Evolutionary conservation across 2,113 vertebrate genomes (phyloP).

Genomic region (Tympanuchus pallidicinctus): DNA sequence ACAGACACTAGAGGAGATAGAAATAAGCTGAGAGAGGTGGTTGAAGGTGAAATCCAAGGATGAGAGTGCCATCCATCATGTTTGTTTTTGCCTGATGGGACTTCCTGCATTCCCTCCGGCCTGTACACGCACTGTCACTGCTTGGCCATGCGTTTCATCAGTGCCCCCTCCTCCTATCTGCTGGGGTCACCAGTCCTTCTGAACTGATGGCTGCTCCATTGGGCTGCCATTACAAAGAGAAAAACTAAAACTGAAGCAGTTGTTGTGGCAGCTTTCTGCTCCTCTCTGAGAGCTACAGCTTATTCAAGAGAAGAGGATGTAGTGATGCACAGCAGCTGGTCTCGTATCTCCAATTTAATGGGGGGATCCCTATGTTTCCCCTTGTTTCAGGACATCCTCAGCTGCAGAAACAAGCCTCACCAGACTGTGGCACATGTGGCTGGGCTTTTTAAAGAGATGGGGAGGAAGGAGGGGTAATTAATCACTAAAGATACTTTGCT

Average conservation of each 20-base stretch:
- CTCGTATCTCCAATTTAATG: neutral
- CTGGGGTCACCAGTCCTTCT: slow-evolving; percentile 23
- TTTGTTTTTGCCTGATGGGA: neutral
- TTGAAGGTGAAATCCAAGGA: slow-evolving; percentile 31
- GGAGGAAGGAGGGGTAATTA: slow-evolving; percentile 31
- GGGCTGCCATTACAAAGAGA: neutral
- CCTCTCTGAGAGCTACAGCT: neutral
- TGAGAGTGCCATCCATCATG: slow-evolving; percentile 56
- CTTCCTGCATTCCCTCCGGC: neutral
- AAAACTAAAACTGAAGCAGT: neutral
- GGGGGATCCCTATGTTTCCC: neutral
- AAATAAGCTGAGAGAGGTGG: neutral
- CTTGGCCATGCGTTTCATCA: neutral
- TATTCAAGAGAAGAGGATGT: neutral
- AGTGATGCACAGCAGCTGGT: fast-evolving
- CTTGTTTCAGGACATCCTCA: neutral
- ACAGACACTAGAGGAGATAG: neutral
- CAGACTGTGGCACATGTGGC: neutral
- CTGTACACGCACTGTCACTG: neutral
- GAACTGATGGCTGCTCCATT: neutral
- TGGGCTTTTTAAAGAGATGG: neutral
- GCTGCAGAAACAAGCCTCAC: neutral
- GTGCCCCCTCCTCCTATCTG: neutral
- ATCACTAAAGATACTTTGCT: slow-evolving; percentile 30
- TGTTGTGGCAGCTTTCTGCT: neutral